phyloP scores from a whole-genome alignment of 2,888 invertebrate genomes.

The Anaspis maculata region DNA sequence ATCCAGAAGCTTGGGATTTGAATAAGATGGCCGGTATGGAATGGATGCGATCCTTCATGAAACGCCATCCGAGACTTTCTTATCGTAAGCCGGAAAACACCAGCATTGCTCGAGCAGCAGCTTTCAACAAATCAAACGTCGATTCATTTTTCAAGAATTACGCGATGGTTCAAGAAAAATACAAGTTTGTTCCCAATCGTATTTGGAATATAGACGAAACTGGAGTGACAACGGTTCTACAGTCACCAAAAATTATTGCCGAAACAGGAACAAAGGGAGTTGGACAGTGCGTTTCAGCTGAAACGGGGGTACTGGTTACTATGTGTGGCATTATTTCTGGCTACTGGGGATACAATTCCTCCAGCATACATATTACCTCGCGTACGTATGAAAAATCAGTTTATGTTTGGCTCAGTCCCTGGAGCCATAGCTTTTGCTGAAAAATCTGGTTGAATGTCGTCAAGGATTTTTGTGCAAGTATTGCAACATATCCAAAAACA shows the following conservation, averaged over 20 bases:
- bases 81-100: not conserved
- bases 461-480: slow-evolving; percentile 19
- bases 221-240: not conserved
- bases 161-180: not conserved
- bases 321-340: not conserved
- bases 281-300: not conserved
- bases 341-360: not conserved
- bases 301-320: not conserved
- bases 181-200: not conserved
- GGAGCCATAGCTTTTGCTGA: slow-evolving; percentile 8
- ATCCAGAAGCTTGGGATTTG: not conserved
- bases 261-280: not conserved
- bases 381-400: slow-evolving; percentile 3
- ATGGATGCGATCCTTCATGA: not conserved
- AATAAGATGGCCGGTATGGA: not conserved
- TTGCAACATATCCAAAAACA: slow-evolving; percentile 24
- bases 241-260: not conserved
- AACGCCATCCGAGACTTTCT: not conserved
- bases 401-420: slow-evolving; percentile 9
- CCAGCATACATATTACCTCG: not conserved
- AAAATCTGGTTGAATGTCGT: slow-evolving; percentile 10
- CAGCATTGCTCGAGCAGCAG: not conserved
- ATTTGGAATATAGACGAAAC: not conserved
- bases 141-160: not conserved
- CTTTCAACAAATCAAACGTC: not conserved